Evolutionary conservation across 2,113 vertebrate genomes (phyloP).

Genomic region (Trochalopteron elliotii): DNA sequence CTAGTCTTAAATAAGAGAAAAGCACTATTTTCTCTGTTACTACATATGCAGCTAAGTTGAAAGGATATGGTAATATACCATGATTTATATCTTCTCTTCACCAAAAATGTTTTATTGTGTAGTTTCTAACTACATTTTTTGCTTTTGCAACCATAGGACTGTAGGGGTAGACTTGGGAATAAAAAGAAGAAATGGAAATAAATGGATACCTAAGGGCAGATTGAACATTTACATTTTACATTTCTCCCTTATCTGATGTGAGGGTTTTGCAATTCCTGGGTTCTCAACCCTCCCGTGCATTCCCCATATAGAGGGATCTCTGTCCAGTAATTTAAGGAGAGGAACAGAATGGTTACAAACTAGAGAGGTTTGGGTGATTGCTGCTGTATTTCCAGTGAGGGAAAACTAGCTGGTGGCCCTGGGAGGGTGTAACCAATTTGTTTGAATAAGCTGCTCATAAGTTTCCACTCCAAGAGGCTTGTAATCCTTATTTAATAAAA

Average conservation of each 20-base stretch:
- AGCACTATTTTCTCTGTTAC: neutral
- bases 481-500: slow-evolving; percentile 53
- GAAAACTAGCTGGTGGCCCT: neutral
- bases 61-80: neutral
- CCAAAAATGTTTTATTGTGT: neutral
- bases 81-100: neutral
- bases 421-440: slow-evolving; percentile 29
- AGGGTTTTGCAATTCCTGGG: neutral
- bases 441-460: slow-evolving; percentile 48
- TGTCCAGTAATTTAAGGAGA: neutral
- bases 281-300: neutral
- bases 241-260: slow-evolving; percentile 31
- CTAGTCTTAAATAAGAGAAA: neutral
- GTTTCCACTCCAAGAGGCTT: slow-evolving; percentile 22
- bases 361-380: neutral
- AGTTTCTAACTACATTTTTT: neutral
- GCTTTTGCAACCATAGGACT: neutral
- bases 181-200: neutral
- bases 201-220: neutral
- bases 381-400: neutral
- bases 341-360: accelerated
- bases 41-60: neutral
- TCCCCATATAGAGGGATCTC: neutral
- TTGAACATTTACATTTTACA: slow-evolving; percentile 38
- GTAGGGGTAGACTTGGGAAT: neutral